These are phyloP conservation scores for Mormoops blainvillei DNA, from an alignment of 2,113 vertebrate genomes.

Conservation along the genomic window DNA sequence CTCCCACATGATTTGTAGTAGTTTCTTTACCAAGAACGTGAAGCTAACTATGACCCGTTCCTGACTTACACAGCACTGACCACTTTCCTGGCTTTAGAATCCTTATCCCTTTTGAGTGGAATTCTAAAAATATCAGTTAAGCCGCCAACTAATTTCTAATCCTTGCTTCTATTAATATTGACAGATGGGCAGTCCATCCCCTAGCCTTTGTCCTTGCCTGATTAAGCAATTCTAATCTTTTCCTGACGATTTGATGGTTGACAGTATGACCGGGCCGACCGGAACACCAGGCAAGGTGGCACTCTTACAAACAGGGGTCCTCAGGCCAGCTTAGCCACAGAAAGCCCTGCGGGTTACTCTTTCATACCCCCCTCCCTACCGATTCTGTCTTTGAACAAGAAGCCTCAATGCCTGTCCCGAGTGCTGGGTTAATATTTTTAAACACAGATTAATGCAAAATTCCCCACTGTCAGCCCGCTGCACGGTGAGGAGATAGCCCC, in stretches of 20 bases:
- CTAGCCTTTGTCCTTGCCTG: conserved; percentile 53
- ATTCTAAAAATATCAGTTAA: conserved; percentile 83
- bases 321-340: too few species aligned
- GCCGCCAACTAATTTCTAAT: conserved; percentile 81
- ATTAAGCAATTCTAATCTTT: conserved; percentile 47
- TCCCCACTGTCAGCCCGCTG: background rate
- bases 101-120: conserved; percentile 76
- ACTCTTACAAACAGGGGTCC: background rate
- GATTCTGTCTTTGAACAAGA: background rate
- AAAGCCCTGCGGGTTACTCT: background rate
- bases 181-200: conserved; percentile 27
- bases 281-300: background rate
- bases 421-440: background rate
- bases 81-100: conserved; percentile 69
- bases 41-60: conserved; percentile 74
- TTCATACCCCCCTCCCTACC: background rate
- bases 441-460: background rate
- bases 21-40: conserved; percentile 70
- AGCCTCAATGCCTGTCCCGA: background rate
- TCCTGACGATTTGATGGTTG: conserved; percentile 18
- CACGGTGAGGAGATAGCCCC: background rate
- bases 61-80: conserved; percentile 45
- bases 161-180: conserved; percentile 69
- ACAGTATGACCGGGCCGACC: background rate
- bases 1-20: conserved; percentile 61